These are phyloP conservation scores for Hedya salicella DNA, from an alignment of 2,888 invertebrate genomes.

Conservation along the genomic window DNA sequence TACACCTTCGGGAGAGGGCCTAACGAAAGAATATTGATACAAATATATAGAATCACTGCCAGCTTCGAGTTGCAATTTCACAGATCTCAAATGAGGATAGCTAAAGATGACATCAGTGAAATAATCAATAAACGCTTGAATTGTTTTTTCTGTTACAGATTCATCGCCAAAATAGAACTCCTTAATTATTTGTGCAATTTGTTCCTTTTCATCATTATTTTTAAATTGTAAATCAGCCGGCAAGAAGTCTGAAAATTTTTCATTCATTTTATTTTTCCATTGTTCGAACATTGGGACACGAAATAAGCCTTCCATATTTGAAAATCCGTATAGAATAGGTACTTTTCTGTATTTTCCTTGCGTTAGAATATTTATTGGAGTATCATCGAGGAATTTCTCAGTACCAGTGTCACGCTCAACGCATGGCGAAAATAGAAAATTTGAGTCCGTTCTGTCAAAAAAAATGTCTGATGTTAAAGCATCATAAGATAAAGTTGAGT, in stretches of 20 bases:
- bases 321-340: constrained; percentile 61
- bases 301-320: constrained; percentile 58
- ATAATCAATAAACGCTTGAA: constrained; percentile 57
- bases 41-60: constrained; percentile 59
- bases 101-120: constrained; percentile 64
- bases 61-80: constrained; percentile 52
- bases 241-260: constrained; percentile 64
- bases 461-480: neutral
- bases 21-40: constrained; percentile 58
- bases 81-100: constrained; percentile 54
- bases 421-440: constrained; percentile 21
- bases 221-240: constrained; percentile 62
- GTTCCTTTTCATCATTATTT: constrained; percentile 53
- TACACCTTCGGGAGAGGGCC: constrained; percentile 47
- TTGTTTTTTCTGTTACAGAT: constrained; percentile 48
- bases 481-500: constrained; percentile 8
- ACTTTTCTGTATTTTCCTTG: constrained; percentile 52
- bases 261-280: constrained; percentile 60
- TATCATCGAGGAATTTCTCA: constrained; percentile 55
- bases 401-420: constrained; percentile 22
- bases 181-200: constrained; percentile 54
- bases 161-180: constrained; percentile 62
- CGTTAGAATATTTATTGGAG: constrained; percentile 57
- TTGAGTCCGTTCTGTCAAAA: neutral
- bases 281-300: constrained; percentile 52